Base-by-base conservation (phyloP, 2,113 vertebrate species). In the Rhinoptilus africanus region DNA sequence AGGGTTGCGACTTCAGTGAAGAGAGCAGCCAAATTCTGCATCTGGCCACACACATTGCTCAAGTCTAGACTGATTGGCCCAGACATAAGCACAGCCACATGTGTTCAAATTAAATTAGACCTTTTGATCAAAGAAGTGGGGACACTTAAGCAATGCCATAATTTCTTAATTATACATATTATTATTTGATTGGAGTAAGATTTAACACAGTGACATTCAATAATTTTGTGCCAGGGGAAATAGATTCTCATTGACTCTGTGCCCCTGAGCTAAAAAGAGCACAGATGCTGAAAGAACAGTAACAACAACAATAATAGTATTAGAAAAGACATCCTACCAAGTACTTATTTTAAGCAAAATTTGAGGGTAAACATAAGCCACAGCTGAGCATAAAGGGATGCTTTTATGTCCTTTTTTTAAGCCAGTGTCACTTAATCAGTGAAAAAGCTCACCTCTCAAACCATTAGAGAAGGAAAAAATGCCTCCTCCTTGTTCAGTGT, bases 21-120 rank as follows among this genome's bases (percentile, higher is more conserved):
- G 71, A 92, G 53, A 87, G 54, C 62, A 97, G 97, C 93, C 96
- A 97, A 66, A 90, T 62, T 94, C 93, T 95, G 87, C 89, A 95
- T 98, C 94, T 96, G 97, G 97, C 96, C 98, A 97, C 97, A 97
- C 97, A 97, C 94, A 16, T 86, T 80, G 96, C 81, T 84, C 35
- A 62, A 48, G 72, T 96, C 92, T 97, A 95, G 79, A 97, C 91
- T 43, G 60, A 93, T 67, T 95, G 94, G 87, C 88, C 90, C 43
- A 63, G 66, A 87, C 68, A 93, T 85, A 50, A 85, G 84, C 92
- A 94, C 18, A 74, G 67, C 89, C 88, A 95, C 88, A 91, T 96
- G 94, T 96, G 97, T 97, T 91, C 75, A 96, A 89, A 98, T 96
- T 97, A 97, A 96, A 91, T 95, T 88, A 97, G 85, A 93, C 34